These are phyloP conservation scores for Rhinolophus ferrumequinum DNA, from an alignment of 2,113 vertebrate species.

Conservation along the genomic window DNA sequence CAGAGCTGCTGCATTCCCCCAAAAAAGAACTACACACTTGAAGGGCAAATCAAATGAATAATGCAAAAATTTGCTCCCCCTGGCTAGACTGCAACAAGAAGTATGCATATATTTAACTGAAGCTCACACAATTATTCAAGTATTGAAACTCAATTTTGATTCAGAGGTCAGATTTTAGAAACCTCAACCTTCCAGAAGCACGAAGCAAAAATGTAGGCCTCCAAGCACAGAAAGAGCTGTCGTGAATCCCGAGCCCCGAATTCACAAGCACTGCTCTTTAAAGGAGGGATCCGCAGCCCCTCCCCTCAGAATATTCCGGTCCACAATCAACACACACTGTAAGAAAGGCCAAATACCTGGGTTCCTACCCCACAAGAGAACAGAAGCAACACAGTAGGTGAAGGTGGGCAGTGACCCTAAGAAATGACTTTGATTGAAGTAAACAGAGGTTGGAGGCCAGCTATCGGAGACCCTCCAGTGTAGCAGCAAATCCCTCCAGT, in stretches of 20 bases:
- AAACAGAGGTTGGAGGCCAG: background rate
- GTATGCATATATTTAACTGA: background rate
- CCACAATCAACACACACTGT: background rate
- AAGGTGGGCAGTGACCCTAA: no score
- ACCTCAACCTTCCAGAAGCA: constrained; percentile 2
- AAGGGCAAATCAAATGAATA: background rate
- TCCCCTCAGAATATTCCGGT: background rate
- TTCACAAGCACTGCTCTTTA: background rate
- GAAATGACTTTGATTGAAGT: background rate
- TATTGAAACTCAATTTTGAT: background rate
- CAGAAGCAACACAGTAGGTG: background rate
- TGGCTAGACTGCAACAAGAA: background rate
- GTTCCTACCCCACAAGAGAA: background rate
- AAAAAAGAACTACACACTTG: background rate
- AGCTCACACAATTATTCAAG: background rate
- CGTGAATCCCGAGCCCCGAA: background rate
- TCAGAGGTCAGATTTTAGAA: constrained; percentile 18
- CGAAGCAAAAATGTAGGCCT: background rate
- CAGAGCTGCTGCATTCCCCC: background rate
- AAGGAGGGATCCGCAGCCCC: background rate
- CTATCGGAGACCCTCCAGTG: fast-evolving
- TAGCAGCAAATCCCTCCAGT: background rate
- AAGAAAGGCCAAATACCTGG: background rate
- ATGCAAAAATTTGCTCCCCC: background rate
- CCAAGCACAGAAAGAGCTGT: background rate